These are phyloP conservation scores for Tricholaema leucomelas DNA, from an alignment of 2,113 vertebrate genomes.

Conservation along the genomic window DNA sequence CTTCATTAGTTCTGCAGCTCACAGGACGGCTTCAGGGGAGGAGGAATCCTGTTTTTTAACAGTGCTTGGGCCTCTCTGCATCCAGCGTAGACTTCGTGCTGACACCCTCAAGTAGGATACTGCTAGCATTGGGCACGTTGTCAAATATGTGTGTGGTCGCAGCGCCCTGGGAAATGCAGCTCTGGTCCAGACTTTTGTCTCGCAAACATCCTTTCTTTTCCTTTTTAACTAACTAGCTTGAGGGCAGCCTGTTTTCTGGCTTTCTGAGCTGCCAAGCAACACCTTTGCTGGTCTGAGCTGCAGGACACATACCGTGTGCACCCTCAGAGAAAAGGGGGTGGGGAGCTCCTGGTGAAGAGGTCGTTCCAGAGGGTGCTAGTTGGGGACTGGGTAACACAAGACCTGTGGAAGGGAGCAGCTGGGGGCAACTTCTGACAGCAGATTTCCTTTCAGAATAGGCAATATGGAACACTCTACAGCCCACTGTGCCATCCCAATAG, in stretches of 20 bases:
- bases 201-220: neutral
- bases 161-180: neutral
- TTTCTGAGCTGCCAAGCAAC: neutral
- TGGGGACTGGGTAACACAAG: neutral
- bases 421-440: neutral
- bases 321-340: neutral
- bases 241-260: neutral
- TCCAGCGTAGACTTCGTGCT: neutral
- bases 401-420: neutral
- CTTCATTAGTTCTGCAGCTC: constrained; percentile 15
- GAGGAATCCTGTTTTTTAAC: neutral
- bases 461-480: neutral
- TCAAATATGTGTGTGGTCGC: neutral
- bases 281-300: neutral
- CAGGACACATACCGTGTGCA: neutral
- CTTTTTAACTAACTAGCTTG: neutral
- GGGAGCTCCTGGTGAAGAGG: accelerated
- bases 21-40: neutral
- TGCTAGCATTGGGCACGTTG: neutral
- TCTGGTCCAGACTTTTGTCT: neutral
- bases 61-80: neutral
- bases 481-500: neutral
- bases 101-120: neutral
- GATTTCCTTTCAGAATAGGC: neutral
- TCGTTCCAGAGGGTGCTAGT: neutral